Conservation (phyloP, 2,113 vertebrate genomes). For the Tor tambroides region DNA sequence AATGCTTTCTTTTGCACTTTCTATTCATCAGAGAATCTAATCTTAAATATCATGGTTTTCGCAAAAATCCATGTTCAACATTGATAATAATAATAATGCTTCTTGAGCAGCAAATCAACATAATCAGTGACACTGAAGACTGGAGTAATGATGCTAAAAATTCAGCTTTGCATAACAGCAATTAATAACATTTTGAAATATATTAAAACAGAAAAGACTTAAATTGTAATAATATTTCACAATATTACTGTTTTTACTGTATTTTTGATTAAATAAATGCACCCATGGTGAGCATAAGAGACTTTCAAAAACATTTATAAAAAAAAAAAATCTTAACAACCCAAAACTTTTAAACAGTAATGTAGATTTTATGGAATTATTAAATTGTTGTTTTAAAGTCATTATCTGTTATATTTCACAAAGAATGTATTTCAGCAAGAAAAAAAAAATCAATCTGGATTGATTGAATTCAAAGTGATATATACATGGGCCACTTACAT, state of each 20-base stretch:
- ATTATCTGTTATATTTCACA: neutral
- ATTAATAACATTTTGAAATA: too few relatives aligned
- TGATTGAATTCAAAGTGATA: neutral
- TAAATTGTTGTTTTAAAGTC: neutral
- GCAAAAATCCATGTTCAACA: too few relatives aligned
- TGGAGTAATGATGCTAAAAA: neutral
- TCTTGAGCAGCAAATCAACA: neutral
- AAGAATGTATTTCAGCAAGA: neutral
- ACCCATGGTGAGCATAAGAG: neutral
- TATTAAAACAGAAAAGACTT: too few relatives aligned
- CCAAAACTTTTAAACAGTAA: neutral
- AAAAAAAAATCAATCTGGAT: neutral
- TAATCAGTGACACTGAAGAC: neutral
- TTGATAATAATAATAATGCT: too few relatives aligned
- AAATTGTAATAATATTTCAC: too few relatives aligned
- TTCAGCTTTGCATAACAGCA: neutral
- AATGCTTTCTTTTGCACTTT: neutral
- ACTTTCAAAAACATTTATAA: neutral
- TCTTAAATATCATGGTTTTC: too few relatives aligned
- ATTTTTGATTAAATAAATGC: neutral
- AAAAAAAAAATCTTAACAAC: neutral
- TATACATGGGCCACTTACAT: neutral
- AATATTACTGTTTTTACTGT: neutral
- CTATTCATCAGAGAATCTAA: neutral
- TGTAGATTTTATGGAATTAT: neutral